Conservation (phyloP, 2,888 invertebrate species). For the Hirudinaria manillensis region DNA sequence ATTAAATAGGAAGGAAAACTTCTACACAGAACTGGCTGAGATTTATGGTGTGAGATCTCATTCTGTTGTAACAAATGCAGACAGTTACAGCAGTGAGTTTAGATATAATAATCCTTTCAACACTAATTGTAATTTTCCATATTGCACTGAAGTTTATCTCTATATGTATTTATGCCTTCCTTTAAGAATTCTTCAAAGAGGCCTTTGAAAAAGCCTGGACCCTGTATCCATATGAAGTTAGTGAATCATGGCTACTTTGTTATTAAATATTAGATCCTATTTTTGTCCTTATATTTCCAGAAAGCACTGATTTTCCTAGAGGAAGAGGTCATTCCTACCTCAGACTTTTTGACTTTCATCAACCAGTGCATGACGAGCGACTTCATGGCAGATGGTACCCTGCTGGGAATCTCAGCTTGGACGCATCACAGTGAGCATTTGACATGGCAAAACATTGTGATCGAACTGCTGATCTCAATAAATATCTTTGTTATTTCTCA, state of each 20-base stretch:
- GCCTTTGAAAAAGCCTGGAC: slow-evolving; percentile 23
- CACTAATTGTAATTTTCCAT: no score
- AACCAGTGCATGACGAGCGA: slow-evolving; percentile 50
- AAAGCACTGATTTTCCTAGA: slow-evolving; percentile 56
- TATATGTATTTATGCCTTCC: no score
- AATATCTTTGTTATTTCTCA: not conserved
- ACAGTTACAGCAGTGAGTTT: not conserved
- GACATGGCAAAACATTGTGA: not conserved
- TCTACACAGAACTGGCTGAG: slow-evolving; percentile 24
- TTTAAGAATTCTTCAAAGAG: slow-evolving; percentile 16
- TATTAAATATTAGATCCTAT: not conserved
- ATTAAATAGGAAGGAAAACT: not conserved
- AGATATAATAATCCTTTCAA: not conserved
- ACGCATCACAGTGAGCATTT: slow-evolving; percentile 53
- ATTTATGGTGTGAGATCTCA: slow-evolving; percentile 25
- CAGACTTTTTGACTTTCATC: slow-evolving; percentile 54
- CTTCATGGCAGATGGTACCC: slow-evolving; percentile 51
- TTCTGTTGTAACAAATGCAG: not conserved
- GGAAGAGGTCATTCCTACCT: slow-evolving; percentile 56
- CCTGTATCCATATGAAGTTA: slow-evolving; percentile 22
- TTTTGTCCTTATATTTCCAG: slow-evolving; percentile 42
- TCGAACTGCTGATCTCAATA: not conserved
- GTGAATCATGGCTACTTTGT: not conserved
- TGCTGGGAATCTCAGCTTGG: slow-evolving; percentile 56
- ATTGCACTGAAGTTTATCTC: no score